Evolutionary conservation across 2,113 vertebrate species (phyloP).

Genomic region (Falcunculus frontatus): DNA sequence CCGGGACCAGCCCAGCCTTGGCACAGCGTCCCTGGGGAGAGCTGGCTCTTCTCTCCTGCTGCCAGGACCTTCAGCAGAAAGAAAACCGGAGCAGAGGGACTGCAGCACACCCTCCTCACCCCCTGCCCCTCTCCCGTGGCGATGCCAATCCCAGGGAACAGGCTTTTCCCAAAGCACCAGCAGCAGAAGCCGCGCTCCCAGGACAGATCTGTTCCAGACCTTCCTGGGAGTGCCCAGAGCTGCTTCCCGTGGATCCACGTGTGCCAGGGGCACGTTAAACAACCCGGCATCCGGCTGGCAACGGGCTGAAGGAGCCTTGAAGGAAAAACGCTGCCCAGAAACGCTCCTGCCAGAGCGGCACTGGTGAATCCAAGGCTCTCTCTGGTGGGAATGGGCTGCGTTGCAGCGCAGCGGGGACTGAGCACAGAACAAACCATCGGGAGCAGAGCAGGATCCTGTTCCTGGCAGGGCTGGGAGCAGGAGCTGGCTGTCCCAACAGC

Average conservation of each 20-base stretch:
- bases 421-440: accelerated
- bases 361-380: not conserved
- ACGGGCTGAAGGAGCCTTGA: accelerated
- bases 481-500: not conserved
- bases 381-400: not conserved
- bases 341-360: accelerated
- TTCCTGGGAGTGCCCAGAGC: accelerated
- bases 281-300: accelerated
- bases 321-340: not conserved
- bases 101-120: not conserved
- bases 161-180: accelerated
- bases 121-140: accelerated
- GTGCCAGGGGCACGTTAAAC: accelerated
- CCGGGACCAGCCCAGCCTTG: not conserved
- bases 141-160: accelerated
- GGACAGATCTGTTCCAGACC: not conserved
- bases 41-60: accelerated
- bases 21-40: accelerated
- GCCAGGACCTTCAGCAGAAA: accelerated
- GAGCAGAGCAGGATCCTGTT: accelerated
- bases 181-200: accelerated
- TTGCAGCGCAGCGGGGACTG: not conserved
- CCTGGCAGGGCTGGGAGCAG: not conserved
- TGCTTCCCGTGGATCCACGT: accelerated
- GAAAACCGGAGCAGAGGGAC: not conserved